Base-by-base conservation (phyloP, 2,113 vertebrate genomes). In the Casuarius casuarius region DNA sequence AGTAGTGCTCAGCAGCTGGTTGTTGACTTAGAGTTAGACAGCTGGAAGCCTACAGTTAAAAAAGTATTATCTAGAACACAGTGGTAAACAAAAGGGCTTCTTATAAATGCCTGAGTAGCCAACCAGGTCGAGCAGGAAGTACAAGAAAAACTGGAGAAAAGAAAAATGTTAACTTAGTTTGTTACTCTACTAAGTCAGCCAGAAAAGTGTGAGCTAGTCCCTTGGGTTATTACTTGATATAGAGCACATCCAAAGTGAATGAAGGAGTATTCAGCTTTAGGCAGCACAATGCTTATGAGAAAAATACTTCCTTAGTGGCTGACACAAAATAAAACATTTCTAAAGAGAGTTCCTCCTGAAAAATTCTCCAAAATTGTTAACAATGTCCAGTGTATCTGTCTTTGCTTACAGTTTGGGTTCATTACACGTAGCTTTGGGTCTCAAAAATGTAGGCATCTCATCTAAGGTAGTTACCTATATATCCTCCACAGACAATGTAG, bases 21-120 rank as follows among this genome's bases (percentile, higher is more conserved):
- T 94, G 20, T 17, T 77, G 84, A 12, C 66, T 88, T 95, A 91
- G 6, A 96, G 59, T 20, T 97, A 68, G 81, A 59, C 19, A 93
- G 52, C n/a, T 96, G 75, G 84, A 95, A 85, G 29, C 42, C 76
- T 72, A 44, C 5, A 40, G n/a, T 85, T 70, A 8, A 77, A 93
- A 90, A 97, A 82, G 3, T 63, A 3, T 61, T 78, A 75, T 77
- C 71, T 89, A 31, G 89, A 95, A 74, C 12, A n/a, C 40, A 59
- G 79, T 14, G 9, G 4, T 66, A 92, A 79, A 70, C 52, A 87
- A 56, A 87, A 90, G 12, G 17, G 61, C 75, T 90, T 65, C 7
- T 42, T 66, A 9, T 38, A 84, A 73, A 63, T 72, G 16, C 25
- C 29, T 56, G n/a, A 66, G 56, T 74, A 89, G 33, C 22, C 12